Evolutionary conservation across 1,140 invertebrate genomes (phyloP), one percentile per base, ranked within the genome.

Genomic region (Zaprionus inermis): DNA sequence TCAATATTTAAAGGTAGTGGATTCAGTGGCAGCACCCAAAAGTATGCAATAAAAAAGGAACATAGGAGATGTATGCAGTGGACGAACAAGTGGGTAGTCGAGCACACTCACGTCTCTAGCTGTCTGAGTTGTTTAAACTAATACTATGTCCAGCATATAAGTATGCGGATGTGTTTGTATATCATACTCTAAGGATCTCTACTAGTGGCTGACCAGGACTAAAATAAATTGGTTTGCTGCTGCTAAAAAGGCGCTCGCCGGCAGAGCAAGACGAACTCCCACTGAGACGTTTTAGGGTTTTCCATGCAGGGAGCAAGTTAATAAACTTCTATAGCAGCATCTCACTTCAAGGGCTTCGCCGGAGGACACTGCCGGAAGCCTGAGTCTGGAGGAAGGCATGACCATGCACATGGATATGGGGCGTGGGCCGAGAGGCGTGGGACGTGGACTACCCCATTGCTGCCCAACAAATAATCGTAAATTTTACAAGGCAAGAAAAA

Each of bases 161-260:
- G 22, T 4, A 28, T 28, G 3, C 3, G 3, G 3, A 28, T 28
- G 5, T 16, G 0, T 7, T 0, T 16, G 16, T 16, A 16, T 44
- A 44, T 44, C 38, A 16, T n/a, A 16, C 5, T 44, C 16, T 16
- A 16, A 44, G 9, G n/a, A 16, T 2, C 38, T 44, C n/a, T 16
- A 6, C 38, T 44, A 16, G n/a, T 16, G 38, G 38, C 16, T 44
- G 38, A 44, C 38, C 38, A 44, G 6, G n/a, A 44, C 38, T 44
- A 44, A 44, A 44, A 16, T 44, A 44, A 44, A 44, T 44, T 44
- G 38, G 38, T 44, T 44, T 44, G n/a, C 38, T 32, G 38, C 38
- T 28, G 24, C 24, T 28, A 28, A 28, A 28, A 28, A 28, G 24
- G 24, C 24, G 24, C 24, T 44, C n/a, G 38, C 38, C 38, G n/a